Evolutionary conservation across 2,113 vertebrate genomes (phyloP).

Genomic region (Arvicanthis niloticus): DNA sequence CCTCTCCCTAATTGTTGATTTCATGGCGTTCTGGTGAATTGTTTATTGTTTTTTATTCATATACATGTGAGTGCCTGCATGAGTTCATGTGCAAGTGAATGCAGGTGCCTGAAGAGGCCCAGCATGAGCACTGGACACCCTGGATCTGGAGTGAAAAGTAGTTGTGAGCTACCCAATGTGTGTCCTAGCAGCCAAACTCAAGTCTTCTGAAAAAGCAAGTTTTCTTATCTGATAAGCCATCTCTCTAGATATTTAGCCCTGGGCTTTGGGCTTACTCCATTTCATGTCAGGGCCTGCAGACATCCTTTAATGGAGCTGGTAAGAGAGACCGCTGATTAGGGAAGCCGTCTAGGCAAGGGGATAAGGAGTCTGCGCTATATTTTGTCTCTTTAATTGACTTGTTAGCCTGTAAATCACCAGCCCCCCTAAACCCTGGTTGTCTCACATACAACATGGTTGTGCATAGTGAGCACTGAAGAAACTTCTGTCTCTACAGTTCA

Average conservation of each 20-base stretch:
- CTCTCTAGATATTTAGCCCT: background rate
- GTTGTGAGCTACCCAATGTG: background rate
- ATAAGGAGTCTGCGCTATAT: background rate
- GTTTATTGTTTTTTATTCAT: background rate
- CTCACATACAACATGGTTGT: background rate
- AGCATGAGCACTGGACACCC: background rate
- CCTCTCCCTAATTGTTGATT: background rate
- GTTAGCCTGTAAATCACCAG: background rate
- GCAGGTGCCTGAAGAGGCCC: background rate
- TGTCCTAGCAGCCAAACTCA: background rate
- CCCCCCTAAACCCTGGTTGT: background rate
- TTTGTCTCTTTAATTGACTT: background rate
- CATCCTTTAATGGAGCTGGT: background rate
- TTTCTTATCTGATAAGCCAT: background rate
- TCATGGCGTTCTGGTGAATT: background rate
- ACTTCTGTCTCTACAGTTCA: background rate
- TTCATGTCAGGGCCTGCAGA: background rate
- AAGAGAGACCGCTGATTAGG: background rate
- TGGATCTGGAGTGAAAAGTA: background rate
- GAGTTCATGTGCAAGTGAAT: background rate
- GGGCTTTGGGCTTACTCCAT: background rate
- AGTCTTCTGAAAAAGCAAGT: background rate
- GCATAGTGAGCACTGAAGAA: background rate
- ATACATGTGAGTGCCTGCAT: background rate
- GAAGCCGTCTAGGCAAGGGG: accelerated